phyloP scores from a whole-genome alignment of 1,140 invertebrate species.

The Conus ventricosus region DNA sequence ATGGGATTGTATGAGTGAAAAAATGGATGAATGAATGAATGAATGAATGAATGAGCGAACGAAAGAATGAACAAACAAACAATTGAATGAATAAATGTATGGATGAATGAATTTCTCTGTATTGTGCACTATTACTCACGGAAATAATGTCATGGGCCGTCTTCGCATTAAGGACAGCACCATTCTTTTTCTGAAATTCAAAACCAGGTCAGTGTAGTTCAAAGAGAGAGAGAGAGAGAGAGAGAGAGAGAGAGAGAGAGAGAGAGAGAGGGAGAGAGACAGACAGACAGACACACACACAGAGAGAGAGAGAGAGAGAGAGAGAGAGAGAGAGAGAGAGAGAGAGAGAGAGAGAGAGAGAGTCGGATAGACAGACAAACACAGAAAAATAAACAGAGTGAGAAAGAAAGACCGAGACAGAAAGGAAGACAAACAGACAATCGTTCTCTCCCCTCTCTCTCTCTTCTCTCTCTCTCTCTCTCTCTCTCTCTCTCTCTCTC shows the following conservation, averaged over 20 bases:
- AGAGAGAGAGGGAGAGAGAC: background rate
- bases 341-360: background rate
- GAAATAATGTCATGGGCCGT: conserved; percentile 52
- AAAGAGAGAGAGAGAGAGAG: background rate
- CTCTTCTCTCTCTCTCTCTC: too few relatives aligned
- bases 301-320: background rate
- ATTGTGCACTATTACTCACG: conserved; percentile 40
- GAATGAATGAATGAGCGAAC: too few relatives aligned
- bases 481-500: too few relatives aligned
- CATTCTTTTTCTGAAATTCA: conserved; percentile 64
- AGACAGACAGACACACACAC: too few relatives aligned
- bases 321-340: background rate
- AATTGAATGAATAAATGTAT: too few relatives aligned
- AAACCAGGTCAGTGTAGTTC: background rate
- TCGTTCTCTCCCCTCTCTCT: too few relatives aligned
- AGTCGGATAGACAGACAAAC: background rate
- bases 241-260: background rate
- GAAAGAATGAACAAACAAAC: too few relatives aligned
- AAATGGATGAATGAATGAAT: too few relatives aligned
- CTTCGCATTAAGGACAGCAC: conserved; percentile 63
- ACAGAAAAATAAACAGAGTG: background rate
- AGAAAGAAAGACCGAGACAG: background rate
- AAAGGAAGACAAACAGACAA: background rate
- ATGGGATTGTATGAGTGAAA: too few relatives aligned
- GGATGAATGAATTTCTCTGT: too few relatives aligned